Evolutionary conservation across 1,140 invertebrate species (phyloP).

Genomic region (Euglossa dilemma): DNA sequence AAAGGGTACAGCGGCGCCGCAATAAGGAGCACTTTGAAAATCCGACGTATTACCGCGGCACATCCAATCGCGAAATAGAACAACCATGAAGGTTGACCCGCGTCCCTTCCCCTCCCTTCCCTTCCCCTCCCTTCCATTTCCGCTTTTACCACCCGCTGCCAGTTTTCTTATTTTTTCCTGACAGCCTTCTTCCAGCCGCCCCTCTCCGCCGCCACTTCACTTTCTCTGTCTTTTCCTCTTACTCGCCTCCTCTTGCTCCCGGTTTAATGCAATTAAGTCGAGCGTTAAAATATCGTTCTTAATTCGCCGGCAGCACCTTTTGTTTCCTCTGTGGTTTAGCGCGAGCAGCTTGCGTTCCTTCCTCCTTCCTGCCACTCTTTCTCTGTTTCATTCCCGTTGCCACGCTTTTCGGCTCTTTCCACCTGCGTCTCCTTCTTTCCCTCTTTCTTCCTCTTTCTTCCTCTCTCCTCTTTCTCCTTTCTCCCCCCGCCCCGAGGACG

Average conservation of each 20-base stretch:
- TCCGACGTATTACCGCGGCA: constrained; percentile 50
- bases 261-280: constrained; percentile 75
- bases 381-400: not conserved
- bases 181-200: not conserved
- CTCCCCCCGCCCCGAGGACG: constrained; percentile 45
- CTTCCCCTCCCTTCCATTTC: not conserved
- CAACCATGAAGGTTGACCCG: constrained; percentile 41
- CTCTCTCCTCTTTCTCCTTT: not conserved
- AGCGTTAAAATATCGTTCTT: constrained; percentile 76
- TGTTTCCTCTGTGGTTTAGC: constrained; percentile 66
- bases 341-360: constrained; percentile 34
- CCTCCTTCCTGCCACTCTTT: constrained; percentile 3
- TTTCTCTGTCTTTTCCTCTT: constrained; percentile 21
- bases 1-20: constrained; percentile 37
- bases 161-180: constrained; percentile 50
- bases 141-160: constrained; percentile 14
- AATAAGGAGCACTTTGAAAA: constrained; percentile 52
- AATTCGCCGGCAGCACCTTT: constrained; percentile 71
- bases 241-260: constrained; percentile 47
- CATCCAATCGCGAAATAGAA: constrained; percentile 60
- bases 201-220: not conserved
- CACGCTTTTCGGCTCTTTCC: constrained; percentile 15
- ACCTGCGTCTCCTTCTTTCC: constrained; percentile 24
- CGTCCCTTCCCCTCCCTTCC: too few species aligned
- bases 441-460: not conserved